Percentiles rank a stretch among this genome's conserved stretches.
Evolutionary conservation across 2,113 vertebrate species (phyloP).

Genomic region (Symphodus melops): DNA sequence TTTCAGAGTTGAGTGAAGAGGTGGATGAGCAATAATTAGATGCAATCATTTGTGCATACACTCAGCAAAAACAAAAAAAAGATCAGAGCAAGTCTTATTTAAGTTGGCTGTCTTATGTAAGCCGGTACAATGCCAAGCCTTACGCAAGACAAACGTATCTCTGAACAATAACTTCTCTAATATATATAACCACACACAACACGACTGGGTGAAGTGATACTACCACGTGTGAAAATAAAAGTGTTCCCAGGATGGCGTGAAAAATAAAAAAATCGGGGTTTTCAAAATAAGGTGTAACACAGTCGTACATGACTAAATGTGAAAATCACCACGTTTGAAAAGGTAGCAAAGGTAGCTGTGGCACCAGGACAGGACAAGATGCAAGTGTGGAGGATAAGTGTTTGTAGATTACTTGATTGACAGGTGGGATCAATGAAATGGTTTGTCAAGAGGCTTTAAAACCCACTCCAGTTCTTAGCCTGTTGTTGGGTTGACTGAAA

Average conservation of each 20-base stretch:
- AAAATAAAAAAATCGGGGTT: neutral
- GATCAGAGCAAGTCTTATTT: neutral
- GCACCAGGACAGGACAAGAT: constrained; percentile 73
- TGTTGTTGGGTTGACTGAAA: too few relatives aligned
- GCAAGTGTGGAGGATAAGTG: constrained; percentile 74
- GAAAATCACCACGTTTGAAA: too few relatives aligned
- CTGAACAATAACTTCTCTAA: neutral
- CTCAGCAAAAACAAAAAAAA: neutral
- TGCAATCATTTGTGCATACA: constrained; percentile 13
- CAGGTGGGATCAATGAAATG: too few relatives aligned
- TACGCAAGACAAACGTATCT: neutral
- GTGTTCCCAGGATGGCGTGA: constrained; percentile 3
- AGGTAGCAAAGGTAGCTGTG: constrained; percentile 32
- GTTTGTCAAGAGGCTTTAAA: too few relatives aligned
- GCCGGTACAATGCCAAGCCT: neutral
- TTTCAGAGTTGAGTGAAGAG: constrained; percentile 14
- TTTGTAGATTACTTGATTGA: too few relatives aligned
- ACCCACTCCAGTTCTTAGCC: too few relatives aligned
- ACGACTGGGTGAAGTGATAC: neutral
- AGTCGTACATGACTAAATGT: neutral
- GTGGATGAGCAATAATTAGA: constrained; percentile 32
- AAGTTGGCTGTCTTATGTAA: neutral
- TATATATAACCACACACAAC: neutral
- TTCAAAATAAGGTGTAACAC: neutral
- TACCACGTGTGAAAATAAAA: neutral